phyloP scores from a whole-genome alignment of 2,797 vertebrate genomes.

The Phyllotis vaccarum region DNA sequence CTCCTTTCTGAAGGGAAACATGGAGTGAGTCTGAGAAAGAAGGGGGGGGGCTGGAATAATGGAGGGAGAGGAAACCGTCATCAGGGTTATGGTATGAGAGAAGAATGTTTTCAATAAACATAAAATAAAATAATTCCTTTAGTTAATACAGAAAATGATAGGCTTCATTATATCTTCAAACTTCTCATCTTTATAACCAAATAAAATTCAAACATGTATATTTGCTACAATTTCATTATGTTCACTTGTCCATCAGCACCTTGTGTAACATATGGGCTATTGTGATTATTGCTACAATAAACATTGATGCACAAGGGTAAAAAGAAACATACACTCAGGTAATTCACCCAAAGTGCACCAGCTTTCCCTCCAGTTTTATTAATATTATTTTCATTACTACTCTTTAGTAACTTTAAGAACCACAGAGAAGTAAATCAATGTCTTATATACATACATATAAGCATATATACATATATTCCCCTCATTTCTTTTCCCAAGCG shows the following conservation, averaged over 20 bases:
- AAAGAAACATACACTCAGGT: not conserved
- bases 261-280: not conserved
- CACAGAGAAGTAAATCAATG: constrained; percentile 45
- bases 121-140: not conserved
- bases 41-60: no score
- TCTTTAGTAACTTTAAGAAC: constrained; percentile 67
- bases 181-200: not conserved
- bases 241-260: not conserved
- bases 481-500: constrained; percentile 65
- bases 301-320: not conserved
- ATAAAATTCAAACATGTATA: not conserved
- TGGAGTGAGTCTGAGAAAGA: not conserved
- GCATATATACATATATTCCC: not conserved
- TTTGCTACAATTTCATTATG: not conserved
- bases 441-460: not conserved
- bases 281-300: not conserved
- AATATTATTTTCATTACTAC: not conserved
- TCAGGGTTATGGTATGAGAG: not conserved
- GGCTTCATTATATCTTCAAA: not conserved
- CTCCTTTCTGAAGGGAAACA: not conserved
- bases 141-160: not conserved
- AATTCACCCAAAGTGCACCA: constrained; percentile 48
- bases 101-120: not conserved
- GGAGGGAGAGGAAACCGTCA: not conserved
- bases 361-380: constrained; percentile 33